Conservation (phyloP, 2,888 invertebrate species). For the Dynastes tityus region DNA sequence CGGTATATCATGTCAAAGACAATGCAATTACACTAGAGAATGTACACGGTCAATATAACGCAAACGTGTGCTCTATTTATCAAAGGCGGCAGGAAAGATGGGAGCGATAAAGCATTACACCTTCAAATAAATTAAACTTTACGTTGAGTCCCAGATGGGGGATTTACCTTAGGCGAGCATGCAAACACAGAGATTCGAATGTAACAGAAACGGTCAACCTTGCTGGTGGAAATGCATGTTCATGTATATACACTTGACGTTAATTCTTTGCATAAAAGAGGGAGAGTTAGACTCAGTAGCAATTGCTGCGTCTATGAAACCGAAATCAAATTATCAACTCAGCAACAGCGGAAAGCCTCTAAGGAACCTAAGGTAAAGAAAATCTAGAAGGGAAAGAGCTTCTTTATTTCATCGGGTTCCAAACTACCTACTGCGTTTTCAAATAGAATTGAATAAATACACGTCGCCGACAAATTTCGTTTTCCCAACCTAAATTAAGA, state of each 20-base stretch:
- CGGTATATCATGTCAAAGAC: slow-evolving; percentile 14
- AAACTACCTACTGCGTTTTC: not conserved
- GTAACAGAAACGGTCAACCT: slow-evolving; percentile 15
- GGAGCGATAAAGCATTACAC: slow-evolving; percentile 23
- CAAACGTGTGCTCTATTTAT: slow-evolving; percentile 5
- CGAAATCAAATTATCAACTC: slow-evolving; percentile 37
- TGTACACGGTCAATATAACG: slow-evolving; percentile 14
- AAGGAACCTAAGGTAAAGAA: slow-evolving; percentile 18
- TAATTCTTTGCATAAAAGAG: not conserved
- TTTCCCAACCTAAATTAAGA: not conserved
- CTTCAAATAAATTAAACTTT: slow-evolving; percentile 33
- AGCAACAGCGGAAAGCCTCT: slow-evolving; percentile 20
- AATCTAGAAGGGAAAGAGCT: slow-evolving; percentile 16
- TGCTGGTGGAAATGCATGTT: not conserved
- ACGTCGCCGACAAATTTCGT: not conserved
- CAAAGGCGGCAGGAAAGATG: not conserved
- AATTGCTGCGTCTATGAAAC: slow-evolving; percentile 18
- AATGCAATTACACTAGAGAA: slow-evolving; percentile 15
- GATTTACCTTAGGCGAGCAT: not conserved
- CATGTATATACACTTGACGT: not conserved
- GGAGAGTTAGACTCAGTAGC: slow-evolving; percentile 6
- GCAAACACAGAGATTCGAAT: slow-evolving; percentile 14
- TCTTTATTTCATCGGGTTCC: slow-evolving; percentile 32
- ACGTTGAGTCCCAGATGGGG: slow-evolving; percentile 1
- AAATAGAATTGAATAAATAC: slow-evolving; percentile 7